Evolutionary conservation across 2,888 invertebrate genomes (phyloP), one percentile per base, ranked within the genome.

Genomic region (Schrankia costaestrigalis): DNA sequence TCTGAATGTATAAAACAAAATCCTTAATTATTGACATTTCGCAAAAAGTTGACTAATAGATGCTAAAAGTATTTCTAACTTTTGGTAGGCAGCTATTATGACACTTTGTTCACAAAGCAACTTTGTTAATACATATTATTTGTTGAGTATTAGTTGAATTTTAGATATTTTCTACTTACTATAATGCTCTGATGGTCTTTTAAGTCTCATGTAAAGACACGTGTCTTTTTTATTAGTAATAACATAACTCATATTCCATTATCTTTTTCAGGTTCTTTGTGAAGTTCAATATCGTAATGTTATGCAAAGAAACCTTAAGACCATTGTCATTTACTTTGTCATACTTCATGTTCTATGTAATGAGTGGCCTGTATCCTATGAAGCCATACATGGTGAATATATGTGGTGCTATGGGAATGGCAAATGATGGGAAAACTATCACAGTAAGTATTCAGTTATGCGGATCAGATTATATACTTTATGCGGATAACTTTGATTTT

Each of bases 331-430:
- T 90, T 0, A 74, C 88, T 1, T 64, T 89, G 23, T 46, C 81
- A n/a, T 89, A 89, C 61, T 90, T 90, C 63, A 60, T 86, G 11
- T 86, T 89, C 62, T 70, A 74, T 24, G 86, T 89, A 31, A 87
- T 89, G 73, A 86, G 88, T 26, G 90, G 90, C 0, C 60, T 89
- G 3, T 65, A 76, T 0, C 79, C 89, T 0, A 81, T 89, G 39
- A 74, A 87, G 30, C 89, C 90, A 0, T 90, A 89, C 48, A 77
- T 90, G 77, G 85, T 89, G 3, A 89, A 89, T 36, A 69, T 90
- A 0, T 89, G 89, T 36, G 78, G 83, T 13, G 68, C 88, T 13
- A 69, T 84, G 47, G 84, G 89, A 41, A 72, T 86, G 85, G 64
- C 72, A 9, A 72, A 70, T 22, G 74, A 78, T 37, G 74, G 79